Conservation (phyloP, 2,888 invertebrate species). For the Caenorhabditis sp. region DNA sequence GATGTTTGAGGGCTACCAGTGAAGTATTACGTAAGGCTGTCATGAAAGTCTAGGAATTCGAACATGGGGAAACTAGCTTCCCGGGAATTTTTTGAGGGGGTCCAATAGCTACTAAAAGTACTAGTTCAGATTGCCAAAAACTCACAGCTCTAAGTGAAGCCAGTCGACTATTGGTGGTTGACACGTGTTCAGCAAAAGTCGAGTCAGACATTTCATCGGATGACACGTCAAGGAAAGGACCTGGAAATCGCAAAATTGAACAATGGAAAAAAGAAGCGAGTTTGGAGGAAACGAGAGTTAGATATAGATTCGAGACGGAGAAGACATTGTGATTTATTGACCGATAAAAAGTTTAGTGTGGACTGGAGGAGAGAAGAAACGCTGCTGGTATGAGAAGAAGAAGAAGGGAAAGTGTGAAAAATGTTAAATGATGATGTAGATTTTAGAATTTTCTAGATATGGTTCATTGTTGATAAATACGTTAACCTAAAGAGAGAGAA, state of each 20-base stretch:
- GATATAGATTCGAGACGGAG: background rate
- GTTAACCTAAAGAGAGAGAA: too few species aligned
- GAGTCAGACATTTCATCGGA: slow-evolving; percentile 51
- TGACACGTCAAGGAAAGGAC: slow-evolving; percentile 4
- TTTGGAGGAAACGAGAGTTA: background rate
- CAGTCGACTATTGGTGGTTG: slow-evolving; percentile 69
- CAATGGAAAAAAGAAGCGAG: background rate
- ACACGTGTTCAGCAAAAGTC: slow-evolving; percentile 73
- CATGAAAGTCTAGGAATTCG: too few species aligned
- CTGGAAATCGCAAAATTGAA: background rate
- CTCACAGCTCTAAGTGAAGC: slow-evolving; percentile 69
- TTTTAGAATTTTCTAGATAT: background rate
- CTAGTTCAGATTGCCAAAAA: background rate
- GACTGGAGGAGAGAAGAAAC: slow-evolving; percentile 3
- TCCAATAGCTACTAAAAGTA: too few species aligned
- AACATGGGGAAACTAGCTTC: too few species aligned
- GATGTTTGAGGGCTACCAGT: too few species aligned
- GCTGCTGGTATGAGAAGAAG: background rate
- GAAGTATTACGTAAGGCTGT: too few species aligned
- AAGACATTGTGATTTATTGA: slow-evolving; percentile 45
- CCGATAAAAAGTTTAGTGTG: slow-evolving; percentile 48
- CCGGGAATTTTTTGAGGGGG: too few species aligned
- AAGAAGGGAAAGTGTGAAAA: slow-evolving; percentile 20
- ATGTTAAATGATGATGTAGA: background rate
- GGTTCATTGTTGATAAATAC: too few species aligned